phyloP scores from a whole-genome alignment of 2,797 vertebrate species.

The Paedocypris micromegethes region DNA sequence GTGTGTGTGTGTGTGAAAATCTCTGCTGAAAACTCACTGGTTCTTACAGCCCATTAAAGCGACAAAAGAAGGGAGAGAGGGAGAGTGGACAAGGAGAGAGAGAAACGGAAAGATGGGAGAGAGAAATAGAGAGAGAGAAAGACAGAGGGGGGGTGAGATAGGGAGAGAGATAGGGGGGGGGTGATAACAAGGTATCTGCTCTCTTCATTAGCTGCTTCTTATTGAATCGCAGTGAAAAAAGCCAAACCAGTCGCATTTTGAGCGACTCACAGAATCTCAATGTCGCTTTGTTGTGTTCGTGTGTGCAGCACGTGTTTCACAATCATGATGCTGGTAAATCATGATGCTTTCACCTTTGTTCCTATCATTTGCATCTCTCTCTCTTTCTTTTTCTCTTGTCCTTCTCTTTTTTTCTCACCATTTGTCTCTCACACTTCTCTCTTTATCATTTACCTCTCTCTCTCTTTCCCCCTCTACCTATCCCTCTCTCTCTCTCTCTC shows the following conservation, averaged over 20 bases:
- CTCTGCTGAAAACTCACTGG: no score
- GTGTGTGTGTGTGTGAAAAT: no score
- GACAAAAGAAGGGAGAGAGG: neutral
- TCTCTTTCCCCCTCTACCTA: slow-evolving; percentile 27
- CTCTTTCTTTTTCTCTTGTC: neutral
- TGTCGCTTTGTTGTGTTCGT: no score
- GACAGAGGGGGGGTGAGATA: slow-evolving; percentile 62
- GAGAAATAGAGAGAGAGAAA: slow-evolving; percentile 52
- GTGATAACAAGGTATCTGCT: slow-evolving; percentile 74
- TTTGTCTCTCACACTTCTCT: slow-evolving; percentile 22
- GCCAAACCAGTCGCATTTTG: slow-evolving; percentile 62
- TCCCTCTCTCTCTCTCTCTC: slow-evolving; percentile 14
- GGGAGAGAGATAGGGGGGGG: no score
- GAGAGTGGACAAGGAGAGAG: neutral
- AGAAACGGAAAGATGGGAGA: neutral
- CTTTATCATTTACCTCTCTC: slow-evolving; percentile 27
- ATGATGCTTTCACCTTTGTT: no score
- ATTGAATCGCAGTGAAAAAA: slow-evolving; percentile 64
- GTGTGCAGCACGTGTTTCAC: no score
- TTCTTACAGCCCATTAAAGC: no score
- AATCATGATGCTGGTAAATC: no score
- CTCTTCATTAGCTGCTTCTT: slow-evolving; percentile 73
- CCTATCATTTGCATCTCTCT: slow-evolving; percentile 55
- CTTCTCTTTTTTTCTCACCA: neutral
- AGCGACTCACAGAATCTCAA: slow-evolving; percentile 58